Evolutionary conservation across 2,888 invertebrate species (phyloP), one percentile per base, ranked within the genome.

Genomic region (Ornithoptera alexandrae): DNA sequence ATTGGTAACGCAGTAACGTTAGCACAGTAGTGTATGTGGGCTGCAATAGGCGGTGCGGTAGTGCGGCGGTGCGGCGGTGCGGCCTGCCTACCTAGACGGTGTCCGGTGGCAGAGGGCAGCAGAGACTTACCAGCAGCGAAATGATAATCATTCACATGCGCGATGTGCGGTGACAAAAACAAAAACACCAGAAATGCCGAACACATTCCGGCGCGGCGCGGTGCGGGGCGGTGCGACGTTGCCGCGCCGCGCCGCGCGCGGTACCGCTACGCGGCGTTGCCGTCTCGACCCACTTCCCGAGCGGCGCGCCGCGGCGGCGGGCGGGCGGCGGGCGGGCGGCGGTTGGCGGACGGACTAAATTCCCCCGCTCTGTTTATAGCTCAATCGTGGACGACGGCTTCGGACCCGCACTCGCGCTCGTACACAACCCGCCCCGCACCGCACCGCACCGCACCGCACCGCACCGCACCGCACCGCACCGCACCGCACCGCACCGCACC

Each of bases 241-340:
- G 88, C 87, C 88, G 84, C 81, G 79, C 82, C 81, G 83, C 62
- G 12, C 6, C 36, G n/a, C 81, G 83, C 39, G 78, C 83, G 81
- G 84, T 82, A 84, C 85, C 86, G 83, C 79, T 84, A 77, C 66
- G 88, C 87, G 85, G 79, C 79, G 90, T 88, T 90, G 90, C 88
- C 90, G 78, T 71, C 74, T 77, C 85, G 86, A 74, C 77, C 77
- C 76, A 77, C 76, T 77, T 76, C 72, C 73, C 72, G 68, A 59
- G 59, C 63, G 68, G 42, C 63, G 63, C 58, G 68, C 72, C 74
- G 30, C 30, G 30, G 73, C 76, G 74, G 75, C 73, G 72, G 60
- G 30, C 73, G 75, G 74, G 75, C 73, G 72, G 60, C 73, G 71
- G 63, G 66, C 68, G 58, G 62, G 72, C 73, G 70, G 70, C 81